phyloP scores from a whole-genome alignment of 1,140 invertebrate genomes.

The Lepidurus arcticus region DNA sequence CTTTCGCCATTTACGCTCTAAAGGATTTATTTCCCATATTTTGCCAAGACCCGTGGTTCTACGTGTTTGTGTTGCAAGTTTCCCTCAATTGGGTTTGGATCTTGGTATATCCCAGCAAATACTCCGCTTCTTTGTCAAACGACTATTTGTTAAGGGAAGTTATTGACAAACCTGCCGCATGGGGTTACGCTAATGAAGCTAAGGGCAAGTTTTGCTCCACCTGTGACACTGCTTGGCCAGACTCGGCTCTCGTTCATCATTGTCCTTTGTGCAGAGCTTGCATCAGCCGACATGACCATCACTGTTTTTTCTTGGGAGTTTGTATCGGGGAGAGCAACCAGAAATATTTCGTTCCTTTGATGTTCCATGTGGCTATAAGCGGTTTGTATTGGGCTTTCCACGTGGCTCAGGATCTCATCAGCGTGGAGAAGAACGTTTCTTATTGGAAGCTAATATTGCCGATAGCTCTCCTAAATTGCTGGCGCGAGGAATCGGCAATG shows the following conservation, averaged over 20 bases:
- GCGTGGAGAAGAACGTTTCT: neutral
- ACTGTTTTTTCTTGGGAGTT: constrained; percentile 32
- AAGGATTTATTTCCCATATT: neutral
- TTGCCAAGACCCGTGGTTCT: neutral
- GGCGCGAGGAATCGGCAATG: neutral
- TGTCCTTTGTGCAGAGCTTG: constrained; percentile 32
- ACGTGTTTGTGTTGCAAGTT: neutral
- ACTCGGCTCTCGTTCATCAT: neutral
- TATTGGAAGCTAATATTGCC: constrained; percentile 11
- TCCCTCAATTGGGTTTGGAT: neutral
- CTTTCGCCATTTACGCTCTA: neutral
- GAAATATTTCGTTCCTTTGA: constrained; percentile 31
- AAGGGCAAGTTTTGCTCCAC: neutral
- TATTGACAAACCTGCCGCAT: neutral
- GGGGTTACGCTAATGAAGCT: neutral
- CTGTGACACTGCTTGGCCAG: neutral
- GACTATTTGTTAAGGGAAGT: neutral
- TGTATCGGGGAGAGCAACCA: constrained; percentile 32
- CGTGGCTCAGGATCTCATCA: constrained; percentile 7
- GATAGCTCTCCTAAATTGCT: constrained; percentile 20
- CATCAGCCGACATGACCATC: constrained; percentile 31
- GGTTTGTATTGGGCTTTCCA: constrained; percentile 6
- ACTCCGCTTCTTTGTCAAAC: neutral
- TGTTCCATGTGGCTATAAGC: constrained; percentile 26
- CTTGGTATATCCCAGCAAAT: neutral